Conservation (phyloP, 2,888 invertebrate species). For the Atrina japonica region DNA sequence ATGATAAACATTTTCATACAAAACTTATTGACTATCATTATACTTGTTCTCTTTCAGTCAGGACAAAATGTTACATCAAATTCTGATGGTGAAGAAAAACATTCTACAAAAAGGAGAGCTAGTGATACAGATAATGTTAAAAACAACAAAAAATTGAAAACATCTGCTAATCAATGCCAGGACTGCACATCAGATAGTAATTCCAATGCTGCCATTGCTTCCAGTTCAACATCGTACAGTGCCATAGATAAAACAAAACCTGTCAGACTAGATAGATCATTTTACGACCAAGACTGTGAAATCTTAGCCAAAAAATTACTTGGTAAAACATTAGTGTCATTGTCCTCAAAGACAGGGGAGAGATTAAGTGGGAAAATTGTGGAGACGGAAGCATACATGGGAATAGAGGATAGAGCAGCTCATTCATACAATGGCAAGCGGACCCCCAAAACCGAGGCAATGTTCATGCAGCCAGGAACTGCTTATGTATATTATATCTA, state of each 20-base stretch:
- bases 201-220: background rate
- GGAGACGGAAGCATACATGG: conserved; percentile 88
- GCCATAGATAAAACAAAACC: background rate
- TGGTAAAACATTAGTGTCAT: conserved; percentile 85
- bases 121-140: too few species aligned
- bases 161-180: too few species aligned
- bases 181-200: too few species aligned
- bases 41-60: too few species aligned
- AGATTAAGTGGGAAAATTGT: conserved; percentile 86
- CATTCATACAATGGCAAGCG: conserved; percentile 84
- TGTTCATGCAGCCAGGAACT: conserved; percentile 88
- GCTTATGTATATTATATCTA: conserved; percentile 88
- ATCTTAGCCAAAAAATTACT: conserved; percentile 84
- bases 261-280: conserved; percentile 54
- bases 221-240: too few species aligned
- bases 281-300: conserved; percentile 73
- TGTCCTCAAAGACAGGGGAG: conserved; percentile 78
- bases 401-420: conserved; percentile 86
- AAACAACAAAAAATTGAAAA: too few species aligned
- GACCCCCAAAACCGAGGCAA: conserved; percentile 85
- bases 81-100: background rate
- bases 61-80: too few species aligned
- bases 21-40: too few species aligned
- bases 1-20: too few species aligned
- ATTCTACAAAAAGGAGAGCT: background rate